Evolutionary conservation across 1,140 invertebrate genomes (phyloP).

Genomic region (Phymorhynchus buccinoides): DNA sequence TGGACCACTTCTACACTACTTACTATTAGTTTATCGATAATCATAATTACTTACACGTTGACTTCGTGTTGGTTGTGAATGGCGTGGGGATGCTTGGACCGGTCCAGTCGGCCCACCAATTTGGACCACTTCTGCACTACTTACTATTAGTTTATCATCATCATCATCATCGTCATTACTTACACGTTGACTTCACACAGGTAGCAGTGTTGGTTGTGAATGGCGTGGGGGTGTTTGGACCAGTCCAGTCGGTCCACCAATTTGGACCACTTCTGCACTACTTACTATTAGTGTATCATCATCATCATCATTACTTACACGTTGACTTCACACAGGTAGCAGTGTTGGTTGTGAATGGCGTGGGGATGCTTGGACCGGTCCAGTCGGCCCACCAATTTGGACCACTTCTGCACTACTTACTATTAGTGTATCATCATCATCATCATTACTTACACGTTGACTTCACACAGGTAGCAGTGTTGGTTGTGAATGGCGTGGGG

Average conservation of each 20-base stretch:
- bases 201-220: constrained; percentile 84
- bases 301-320: constrained; percentile 70
- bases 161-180: constrained; percentile 58
- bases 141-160: too few relatives aligned
- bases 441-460: constrained; percentile 77
- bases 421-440: too few relatives aligned
- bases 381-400: constrained; percentile 75
- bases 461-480: constrained; percentile 93
- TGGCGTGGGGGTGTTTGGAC: constrained; percentile 9
- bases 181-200: constrained; percentile 87
- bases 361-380: constrained; percentile 89
- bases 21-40: too few relatives aligned
- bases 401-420: constrained; percentile 71
- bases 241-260: neutral
- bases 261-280: too few relatives aligned
- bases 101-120: constrained; percentile 80
- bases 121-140: constrained; percentile 73
- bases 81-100: constrained; percentile 88
- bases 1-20: too few relatives aligned
- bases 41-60: constrained; percentile 77
- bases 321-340: constrained; percentile 92
- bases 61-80: constrained; percentile 95
- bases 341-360: constrained; percentile 91
- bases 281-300: too few relatives aligned
- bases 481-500: constrained; percentile 95